Base-by-base conservation (phyloP, 2,113 vertebrate genomes). In the Marmota flaviventris region DNA sequence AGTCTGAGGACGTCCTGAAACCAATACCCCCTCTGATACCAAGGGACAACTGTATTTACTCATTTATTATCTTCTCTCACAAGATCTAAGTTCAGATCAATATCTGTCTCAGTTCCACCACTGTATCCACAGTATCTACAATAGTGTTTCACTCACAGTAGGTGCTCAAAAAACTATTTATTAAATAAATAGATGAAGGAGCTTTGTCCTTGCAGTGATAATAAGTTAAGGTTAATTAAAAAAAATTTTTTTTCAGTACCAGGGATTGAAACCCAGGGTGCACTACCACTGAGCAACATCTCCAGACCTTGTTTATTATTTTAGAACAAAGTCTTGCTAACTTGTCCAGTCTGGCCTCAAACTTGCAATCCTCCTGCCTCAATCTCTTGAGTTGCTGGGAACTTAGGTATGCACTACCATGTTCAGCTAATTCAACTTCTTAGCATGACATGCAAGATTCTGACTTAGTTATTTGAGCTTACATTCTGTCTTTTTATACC, bases 151-250 rank as follows among this genome's bases (percentile, higher is more conserved):
- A 45, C 42, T 93, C 76, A 37, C 17, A 83, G 42, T 45, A 88
- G 42, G 29, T 79, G 17, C 25, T 88, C 3, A 20, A 79, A 67
- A 85, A 94, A 75, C 27, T 53, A 61, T 58, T 84, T 69, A 27
- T 34, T 79, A 17, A 94, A 93, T 85, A 72, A 91, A 83, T 53
- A n/a, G n/a, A 18, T 93, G n/a, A 85, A 81, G 63, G 65, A 90
- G 22, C 8, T 79, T 73, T 84, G 29, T 58, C 70, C 45, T 96
- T 61, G 67, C 25, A 78, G 13, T 79, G 12, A 92, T 34, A 78
- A 45, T 67, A 84, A 39, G 56, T 94, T 97, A 82, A 88, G 24
- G n/a, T 94, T 97, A 82, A 88, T 87, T 51, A 70, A 93, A 79
- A 39, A 93, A 25, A 83, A 67, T 9, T 61, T 61, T 9, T 61